Conservation (phyloP, 2,797 vertebrate genomes). For the Steatocranus sp. region DNA sequence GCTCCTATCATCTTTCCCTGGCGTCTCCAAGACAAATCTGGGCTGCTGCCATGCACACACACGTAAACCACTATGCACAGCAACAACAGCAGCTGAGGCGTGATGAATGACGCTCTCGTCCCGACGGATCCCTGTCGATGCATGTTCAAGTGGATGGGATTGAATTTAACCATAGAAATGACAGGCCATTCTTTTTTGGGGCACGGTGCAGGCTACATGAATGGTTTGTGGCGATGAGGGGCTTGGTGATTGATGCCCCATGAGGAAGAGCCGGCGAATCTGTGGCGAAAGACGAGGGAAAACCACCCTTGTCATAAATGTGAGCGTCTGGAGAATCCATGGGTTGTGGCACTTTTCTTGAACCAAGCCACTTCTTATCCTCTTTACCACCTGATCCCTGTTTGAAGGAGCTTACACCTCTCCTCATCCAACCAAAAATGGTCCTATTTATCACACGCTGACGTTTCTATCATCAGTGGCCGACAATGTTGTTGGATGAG, state of each 20-base stretch:
- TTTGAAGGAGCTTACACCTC: constrained; percentile 63
- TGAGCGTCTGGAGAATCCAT: constrained; percentile 51
- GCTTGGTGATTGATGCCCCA: constrained; percentile 73
- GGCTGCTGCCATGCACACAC: constrained; percentile 66
- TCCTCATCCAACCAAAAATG: constrained; percentile 57
- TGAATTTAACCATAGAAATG: constrained; percentile 84
- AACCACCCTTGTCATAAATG: constrained; percentile 62
- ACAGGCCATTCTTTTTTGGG: constrained; percentile 78
- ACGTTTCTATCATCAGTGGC: constrained; percentile 62
- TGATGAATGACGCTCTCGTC: constrained; percentile 77
- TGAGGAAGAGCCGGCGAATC: constrained; percentile 52
- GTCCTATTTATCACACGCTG: constrained; percentile 63
- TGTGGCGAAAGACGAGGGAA: constrained; percentile 51
- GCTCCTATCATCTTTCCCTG: constrained; percentile 78
- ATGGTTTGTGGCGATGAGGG: constrained; percentile 67
- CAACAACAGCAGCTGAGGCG: constrained; percentile 67
- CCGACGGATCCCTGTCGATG: constrained; percentile 77
- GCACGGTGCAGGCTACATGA: constrained; percentile 70
- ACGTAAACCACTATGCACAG: constrained; percentile 57
- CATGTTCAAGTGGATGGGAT: constrained; percentile 82
- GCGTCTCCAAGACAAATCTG: constrained; percentile 76
- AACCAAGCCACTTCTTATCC: constrained; percentile 63
- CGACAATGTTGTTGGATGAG: constrained; percentile 50
- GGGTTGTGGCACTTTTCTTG: constrained; percentile 46
- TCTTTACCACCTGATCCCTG: constrained; percentile 68